Conservation (phyloP, 1,140 invertebrate species). For the Calosoma granatense region DNA sequence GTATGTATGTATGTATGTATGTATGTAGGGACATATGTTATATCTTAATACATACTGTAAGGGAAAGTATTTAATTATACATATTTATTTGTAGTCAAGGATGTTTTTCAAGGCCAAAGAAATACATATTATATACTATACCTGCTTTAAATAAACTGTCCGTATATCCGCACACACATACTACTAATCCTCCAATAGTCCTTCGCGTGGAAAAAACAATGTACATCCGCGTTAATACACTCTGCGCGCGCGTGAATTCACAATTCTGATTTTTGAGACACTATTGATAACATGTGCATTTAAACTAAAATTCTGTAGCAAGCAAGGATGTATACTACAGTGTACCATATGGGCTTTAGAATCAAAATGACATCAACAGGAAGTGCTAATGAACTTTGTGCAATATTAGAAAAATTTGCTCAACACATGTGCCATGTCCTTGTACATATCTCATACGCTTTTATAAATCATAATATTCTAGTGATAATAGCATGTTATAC, state of each 20-base stretch:
- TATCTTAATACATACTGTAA: not conserved
- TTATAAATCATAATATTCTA: no score
- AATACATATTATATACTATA: conserved; percentile 3
- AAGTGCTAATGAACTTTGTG: not conserved
- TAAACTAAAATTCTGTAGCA: no score
- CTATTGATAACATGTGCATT: no score
- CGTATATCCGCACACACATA: not conserved
- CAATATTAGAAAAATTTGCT: not conserved
- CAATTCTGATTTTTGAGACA: no score
- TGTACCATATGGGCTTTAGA: no score
- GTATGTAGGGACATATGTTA: conserved; percentile 1
- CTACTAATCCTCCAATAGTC: not conserved
- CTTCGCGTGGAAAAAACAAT: not conserved
- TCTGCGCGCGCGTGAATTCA: no score
- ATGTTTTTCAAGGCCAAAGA: not conserved
- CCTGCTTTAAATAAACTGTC: not conserved
- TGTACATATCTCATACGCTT: no score
- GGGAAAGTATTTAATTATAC: not conserved
- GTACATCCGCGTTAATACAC: no score
- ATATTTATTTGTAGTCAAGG: not conserved
- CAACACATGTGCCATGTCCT: not conserved
- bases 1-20: conserved; percentile 4
- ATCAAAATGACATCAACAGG: not conserved
- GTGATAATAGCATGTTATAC: no score
- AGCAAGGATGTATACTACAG: no score